These are phyloP conservation scores for Lateolabrax maculatus DNA, from an alignment of 2,797 vertebrate genomes.

Conservation along the genomic window DNA sequence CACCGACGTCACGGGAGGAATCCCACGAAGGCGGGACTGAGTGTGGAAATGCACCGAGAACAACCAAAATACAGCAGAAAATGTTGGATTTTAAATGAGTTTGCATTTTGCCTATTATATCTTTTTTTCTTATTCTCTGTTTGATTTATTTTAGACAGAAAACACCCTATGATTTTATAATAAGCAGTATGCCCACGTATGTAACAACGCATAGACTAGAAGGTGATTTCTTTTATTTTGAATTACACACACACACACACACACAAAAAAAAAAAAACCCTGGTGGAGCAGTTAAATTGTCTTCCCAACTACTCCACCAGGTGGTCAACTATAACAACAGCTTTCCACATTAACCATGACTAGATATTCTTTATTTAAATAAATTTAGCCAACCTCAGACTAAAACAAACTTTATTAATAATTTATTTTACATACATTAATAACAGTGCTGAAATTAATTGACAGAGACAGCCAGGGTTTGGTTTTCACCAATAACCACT, in stretches of 20 bases:
- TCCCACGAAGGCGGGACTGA: slow-evolving; percentile 66
- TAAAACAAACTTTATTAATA: background rate
- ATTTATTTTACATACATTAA: background rate
- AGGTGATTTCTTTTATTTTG: background rate
- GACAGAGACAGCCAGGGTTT: background rate
- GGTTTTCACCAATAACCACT: background rate
- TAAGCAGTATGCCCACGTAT: background rate
- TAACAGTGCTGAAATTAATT: background rate
- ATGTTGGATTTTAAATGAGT: background rate
- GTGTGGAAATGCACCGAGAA: background rate
- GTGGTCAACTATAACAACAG: slow-evolving; percentile 49
- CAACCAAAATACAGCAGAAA: background rate
- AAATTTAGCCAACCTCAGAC: background rate
- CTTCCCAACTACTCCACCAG: slow-evolving; percentile 54
- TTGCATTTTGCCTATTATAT: too few species aligned
- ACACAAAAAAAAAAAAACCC: background rate
- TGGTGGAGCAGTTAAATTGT: background rate
- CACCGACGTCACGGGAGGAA: slow-evolving; percentile 64
- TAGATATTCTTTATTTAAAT: too few species aligned
- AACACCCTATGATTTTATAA: background rate
- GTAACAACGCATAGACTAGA: background rate
- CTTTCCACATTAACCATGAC: background rate
- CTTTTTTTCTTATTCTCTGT: background rate
- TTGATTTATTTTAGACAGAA: background rate
- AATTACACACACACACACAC: too few species aligned